Evolutionary conservation across 2,888 invertebrate species (phyloP), one percentile per base, ranked within the genome.

Genomic region (Perizoma affinitatum): DNA sequence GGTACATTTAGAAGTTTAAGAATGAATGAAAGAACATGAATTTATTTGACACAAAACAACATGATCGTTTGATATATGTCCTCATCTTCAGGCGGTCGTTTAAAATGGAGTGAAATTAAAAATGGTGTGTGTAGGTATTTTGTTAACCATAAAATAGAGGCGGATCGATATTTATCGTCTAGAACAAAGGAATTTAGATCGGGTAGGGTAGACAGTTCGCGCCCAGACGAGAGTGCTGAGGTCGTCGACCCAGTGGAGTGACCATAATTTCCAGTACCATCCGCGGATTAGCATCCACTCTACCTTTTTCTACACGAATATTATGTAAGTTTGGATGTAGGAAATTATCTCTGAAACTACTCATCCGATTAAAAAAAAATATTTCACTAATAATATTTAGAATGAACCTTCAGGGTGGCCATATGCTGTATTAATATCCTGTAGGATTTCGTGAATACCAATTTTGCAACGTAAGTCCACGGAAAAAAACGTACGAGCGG

Each of bases 171-270:
- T 66, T 67, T 62, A n/a, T 61, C 41, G 58, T 56, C 42, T 63
- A 49, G 44, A 64, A 61, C 67, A 62, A 66, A 63, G 66, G 56
- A 63, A 50, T 58, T 58, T 54, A 63, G 58, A 51, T 57, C 53
- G 57, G 9, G 63, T 64, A 63, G 66, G 9, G 63, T 64, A 63
- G 66, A 61, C 62, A 49, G 54, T 53, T 62, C 51, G 58, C 57
- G 61, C 56, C 48, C 54, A 46, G 63, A 54, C 63, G 42, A 61
- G 58, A 52, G 53, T 43, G 11, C 44, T 48, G 58, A 38, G 69
- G 66, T 67, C 63, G 65, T 55, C 63, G 67, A 67, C 65, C 66
- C 58, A 57, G 58, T 36, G 44, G 40, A 60, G 43, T 57, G 47
- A 40, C 43, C 56, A 63, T 53, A 54, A 41, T 56, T 60, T 54